Evolutionary conservation across 2,113 vertebrate species (phyloP).

Genomic region (Semnornis frantzii): DNA sequence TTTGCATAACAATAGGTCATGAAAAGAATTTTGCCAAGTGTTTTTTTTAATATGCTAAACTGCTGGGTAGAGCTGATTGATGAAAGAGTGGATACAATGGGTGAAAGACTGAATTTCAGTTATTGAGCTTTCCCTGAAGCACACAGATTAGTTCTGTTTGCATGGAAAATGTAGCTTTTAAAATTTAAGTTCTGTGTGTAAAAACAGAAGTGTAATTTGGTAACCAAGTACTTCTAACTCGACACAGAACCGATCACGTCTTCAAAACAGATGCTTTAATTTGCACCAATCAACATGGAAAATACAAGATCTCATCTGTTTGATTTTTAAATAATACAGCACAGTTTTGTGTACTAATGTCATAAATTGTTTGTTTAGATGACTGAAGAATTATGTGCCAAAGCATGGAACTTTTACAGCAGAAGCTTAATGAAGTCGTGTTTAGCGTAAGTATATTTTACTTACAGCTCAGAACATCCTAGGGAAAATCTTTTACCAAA

Average conservation of each 20-base stretch:
- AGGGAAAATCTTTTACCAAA: background rate
- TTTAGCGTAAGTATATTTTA: slow-evolving; percentile 68
- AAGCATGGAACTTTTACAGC: slow-evolving; percentile 67
- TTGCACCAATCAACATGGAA: background rate
- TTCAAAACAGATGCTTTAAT: background rate
- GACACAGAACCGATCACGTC: background rate
- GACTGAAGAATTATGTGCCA: slow-evolving; percentile 65
- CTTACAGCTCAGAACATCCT: background rate
- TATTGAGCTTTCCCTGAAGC: background rate
- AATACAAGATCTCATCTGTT: background rate
- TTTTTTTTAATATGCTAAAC: background rate
- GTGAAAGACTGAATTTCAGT: background rate
- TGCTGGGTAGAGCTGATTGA: background rate
- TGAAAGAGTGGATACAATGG: background rate
- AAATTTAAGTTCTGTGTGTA: background rate
- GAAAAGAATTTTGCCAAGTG: background rate
- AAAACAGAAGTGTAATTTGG: background rate
- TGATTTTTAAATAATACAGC: background rate
- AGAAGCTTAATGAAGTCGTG: slow-evolving; percentile 63
- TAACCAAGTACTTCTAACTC: background rate
- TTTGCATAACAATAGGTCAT: background rate
- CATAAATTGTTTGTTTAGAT: slow-evolving; percentile 55
- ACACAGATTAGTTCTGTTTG: background rate
- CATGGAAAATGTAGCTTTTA: background rate
- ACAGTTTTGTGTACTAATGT: background rate